Evolutionary conservation across 2,113 vertebrate species (phyloP), one percentile per base, ranked within the genome.

Genomic region (Lagopus muta): DNA sequence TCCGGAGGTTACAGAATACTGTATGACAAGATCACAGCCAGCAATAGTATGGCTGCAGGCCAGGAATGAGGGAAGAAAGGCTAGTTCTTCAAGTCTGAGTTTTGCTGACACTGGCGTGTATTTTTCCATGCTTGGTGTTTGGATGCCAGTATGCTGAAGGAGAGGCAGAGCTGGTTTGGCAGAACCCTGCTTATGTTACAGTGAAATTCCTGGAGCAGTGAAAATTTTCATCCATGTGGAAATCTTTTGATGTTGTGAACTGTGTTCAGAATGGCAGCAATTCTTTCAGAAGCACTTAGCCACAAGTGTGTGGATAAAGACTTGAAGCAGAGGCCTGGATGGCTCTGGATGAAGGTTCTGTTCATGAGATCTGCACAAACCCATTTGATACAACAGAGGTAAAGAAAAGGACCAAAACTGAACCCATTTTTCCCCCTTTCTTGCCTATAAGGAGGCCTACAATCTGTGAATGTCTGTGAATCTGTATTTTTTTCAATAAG

Each of bases 111-210:
- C 52, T 69, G 58, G 36, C 28, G 58, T 79, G 50, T 75, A 7
- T 84, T 89, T 87, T 79, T 66, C 76, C 43, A 52, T 84, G 52
- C 55, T 4, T 73, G 70, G 52, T 88, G 74, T 90, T 87, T 61
- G 67, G 79, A 88, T 42, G 15, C 57, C 48, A 32, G 45, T 38
- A 58, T 40, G 58, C 45, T 71, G 70, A 83, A 72, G 71, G 40
- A 86, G 88, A 89, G 60, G 72, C 69, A 92, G 81, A 75, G 45
- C 67, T 94, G 57, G 64, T 86, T 90, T 92, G 54, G 80, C 65
- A 84, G 75, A 95, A 66, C 36, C 43, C 22, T 50, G 28, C 50
- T 82, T 66, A 75, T 76, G 80, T 76, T 93, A 71, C 4, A 11
- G 16, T 78, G 21, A 82, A 88, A 87, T 88, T 82, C 73, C 76